phyloP scores from a whole-genome alignment of 2,888 invertebrate species.

The Amiota minor region DNA sequence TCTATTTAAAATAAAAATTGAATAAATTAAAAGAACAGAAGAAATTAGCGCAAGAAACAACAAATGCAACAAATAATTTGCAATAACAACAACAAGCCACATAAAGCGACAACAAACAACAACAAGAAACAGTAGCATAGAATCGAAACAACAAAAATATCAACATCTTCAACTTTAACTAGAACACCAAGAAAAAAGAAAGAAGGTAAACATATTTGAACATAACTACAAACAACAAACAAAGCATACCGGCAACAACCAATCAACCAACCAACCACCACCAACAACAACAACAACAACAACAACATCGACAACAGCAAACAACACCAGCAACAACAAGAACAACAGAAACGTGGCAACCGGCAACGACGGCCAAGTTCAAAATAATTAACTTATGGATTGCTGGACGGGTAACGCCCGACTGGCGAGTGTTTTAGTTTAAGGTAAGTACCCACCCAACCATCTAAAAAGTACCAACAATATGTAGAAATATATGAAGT shows the following conservation, averaged over 20 bases:
- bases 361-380: slow-evolving; percentile 68
- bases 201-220: slow-evolving; percentile 14
- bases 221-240: slow-evolving; percentile 32
- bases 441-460: slow-evolving; percentile 74
- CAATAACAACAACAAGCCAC: not conserved
- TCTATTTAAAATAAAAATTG: not conserved
- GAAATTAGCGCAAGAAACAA: not conserved
- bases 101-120: slow-evolving; percentile 2
- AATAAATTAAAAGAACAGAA: slow-evolving; percentile 36
- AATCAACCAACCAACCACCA: slow-evolving; percentile 11
- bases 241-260: slow-evolving; percentile 30
- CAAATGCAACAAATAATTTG: slow-evolving; percentile 21
- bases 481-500: too few species aligned
- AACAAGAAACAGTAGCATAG: not conserved
- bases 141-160: not conserved
- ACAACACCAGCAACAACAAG: slow-evolving; percentile 40
- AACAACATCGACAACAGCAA: slow-evolving; percentile 37
- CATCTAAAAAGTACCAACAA: too few species aligned
- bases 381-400: slow-evolving; percentile 74
- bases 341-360: slow-evolving; percentile 42
- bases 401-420: slow-evolving; percentile 75
- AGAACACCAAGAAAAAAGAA: slow-evolving; percentile 34
- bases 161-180: slow-evolving; percentile 21
- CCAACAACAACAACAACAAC: slow-evolving; percentile 32
- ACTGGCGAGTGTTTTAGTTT: slow-evolving; percentile 75